Evolutionary conservation across 2,113 vertebrate genomes (phyloP).

Genomic region (Aspidoscelis tigris): DNA sequence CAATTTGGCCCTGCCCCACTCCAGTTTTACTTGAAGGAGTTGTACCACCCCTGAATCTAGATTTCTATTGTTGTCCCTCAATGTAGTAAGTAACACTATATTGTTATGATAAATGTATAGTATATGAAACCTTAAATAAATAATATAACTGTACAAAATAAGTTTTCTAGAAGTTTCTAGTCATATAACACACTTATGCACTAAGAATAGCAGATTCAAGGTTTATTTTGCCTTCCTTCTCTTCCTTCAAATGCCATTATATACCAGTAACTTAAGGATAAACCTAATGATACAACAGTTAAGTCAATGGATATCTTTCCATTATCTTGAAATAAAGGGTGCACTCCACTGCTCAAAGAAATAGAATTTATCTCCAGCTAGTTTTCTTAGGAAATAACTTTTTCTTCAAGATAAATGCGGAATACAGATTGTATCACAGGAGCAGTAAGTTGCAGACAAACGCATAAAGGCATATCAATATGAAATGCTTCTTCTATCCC

Average conservation of each 20-base stretch:
- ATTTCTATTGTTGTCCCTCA: conserved; percentile 9
- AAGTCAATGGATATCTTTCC: conserved; percentile 36
- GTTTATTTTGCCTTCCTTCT: not conserved
- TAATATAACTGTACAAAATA: not conserved
- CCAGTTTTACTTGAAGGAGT: no score
- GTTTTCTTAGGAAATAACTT: conserved; percentile 35
- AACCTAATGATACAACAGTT: conserved; percentile 43
- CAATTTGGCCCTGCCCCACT: no score
- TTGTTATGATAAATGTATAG: not conserved
- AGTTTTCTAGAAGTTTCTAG: not conserved
- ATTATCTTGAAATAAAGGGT: conserved; percentile 40
- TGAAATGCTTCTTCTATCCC: not conserved
- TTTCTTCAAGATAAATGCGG: not conserved
- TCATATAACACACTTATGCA: conserved; percentile 2
- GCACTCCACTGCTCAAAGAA: conserved; percentile 27
- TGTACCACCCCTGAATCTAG: not conserved
- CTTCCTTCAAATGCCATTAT: conserved; percentile 3
- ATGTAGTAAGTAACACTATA: not conserved
- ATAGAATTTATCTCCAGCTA: conserved; percentile 19
- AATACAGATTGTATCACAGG: conserved; percentile 19
- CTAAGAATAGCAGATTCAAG: conserved; percentile 27
- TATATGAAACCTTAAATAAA: conserved; percentile 21
- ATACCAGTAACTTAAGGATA: conserved; percentile 55
- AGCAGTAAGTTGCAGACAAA: conserved; percentile 22
- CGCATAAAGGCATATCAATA: not conserved